Percentiles rank a stretch among this genome's conserved stretches.
These are phyloP conservation scores for Beris chalybata DNA, from an alignment of 2,888 invertebrate genomes.

Conservation along the genomic window DNA sequence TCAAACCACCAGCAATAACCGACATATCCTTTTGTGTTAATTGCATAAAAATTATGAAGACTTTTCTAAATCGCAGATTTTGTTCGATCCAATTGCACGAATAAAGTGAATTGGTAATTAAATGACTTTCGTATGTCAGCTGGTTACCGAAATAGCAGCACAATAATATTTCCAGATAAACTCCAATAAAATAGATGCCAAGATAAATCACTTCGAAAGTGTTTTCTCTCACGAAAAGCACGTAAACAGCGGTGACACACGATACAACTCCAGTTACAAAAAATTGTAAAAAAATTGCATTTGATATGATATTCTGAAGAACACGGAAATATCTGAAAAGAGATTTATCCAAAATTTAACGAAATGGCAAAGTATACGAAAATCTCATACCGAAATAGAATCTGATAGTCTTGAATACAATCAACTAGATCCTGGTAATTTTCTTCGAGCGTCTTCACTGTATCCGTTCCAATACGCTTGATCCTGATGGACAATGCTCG, in stretches of 20 bases:
- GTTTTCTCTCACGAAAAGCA: constrained; percentile 14
- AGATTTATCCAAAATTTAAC: neutral
- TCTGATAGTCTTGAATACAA: constrained; percentile 29
- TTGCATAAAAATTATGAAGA: constrained; percentile 59
- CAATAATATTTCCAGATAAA: constrained; percentile 60
- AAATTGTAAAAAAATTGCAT: constrained; percentile 19
- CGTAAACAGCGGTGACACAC: constrained; percentile 24
- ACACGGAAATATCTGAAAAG: constrained; percentile 15
- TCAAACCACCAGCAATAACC: constrained; percentile 61
- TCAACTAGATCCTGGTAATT: constrained; percentile 26
- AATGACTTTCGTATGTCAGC: constrained; percentile 58
- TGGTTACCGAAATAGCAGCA: constrained; percentile 62
- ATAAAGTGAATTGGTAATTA: constrained; percentile 59
- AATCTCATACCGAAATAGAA: constrained; percentile 7
- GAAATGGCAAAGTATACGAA: neutral
- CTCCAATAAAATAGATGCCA: constrained; percentile 13
- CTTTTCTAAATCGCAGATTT: constrained; percentile 53
- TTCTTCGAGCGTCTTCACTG: constrained; percentile 3
- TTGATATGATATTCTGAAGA: constrained; percentile 9
- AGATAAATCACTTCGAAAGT: constrained; percentile 21
- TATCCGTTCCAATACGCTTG: constrained; percentile 11
- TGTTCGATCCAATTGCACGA: constrained; percentile 62
- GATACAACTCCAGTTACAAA: constrained; percentile 18
- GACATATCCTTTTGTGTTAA: constrained; percentile 58
- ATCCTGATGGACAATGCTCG: constrained; percentile 14